phyloP scores from a whole-genome alignment of 2,113 vertebrate species.

The Pithys albifrons region DNA sequence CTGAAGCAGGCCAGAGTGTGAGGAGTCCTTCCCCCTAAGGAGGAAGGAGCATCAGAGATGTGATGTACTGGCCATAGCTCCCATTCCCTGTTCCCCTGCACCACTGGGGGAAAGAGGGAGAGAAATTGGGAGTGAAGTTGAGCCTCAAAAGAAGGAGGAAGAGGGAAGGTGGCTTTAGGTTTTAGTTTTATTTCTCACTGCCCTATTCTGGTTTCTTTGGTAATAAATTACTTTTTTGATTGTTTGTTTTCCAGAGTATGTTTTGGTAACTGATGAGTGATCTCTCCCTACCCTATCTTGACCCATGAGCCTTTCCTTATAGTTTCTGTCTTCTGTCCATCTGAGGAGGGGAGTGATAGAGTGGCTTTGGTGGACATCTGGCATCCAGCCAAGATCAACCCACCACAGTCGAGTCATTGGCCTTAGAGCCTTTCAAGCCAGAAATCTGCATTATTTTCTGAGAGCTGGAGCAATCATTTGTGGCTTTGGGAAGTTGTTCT shows the following conservation, averaged over 20 bases:
- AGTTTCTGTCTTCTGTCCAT: background rate
- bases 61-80: background rate
- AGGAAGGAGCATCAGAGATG: background rate
- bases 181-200: background rate
- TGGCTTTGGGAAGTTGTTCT: background rate
- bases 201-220: background rate
- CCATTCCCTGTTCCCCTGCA: background rate
- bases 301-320: background rate
- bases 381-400: background rate
- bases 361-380: background rate
- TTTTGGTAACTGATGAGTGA: background rate
- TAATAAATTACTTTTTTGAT: background rate
- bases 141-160: background rate
- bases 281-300: background rate
- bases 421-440: background rate
- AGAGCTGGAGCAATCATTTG: background rate
- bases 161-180: background rate
- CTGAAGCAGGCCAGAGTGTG: background rate
- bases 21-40: background rate
- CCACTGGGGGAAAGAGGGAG: background rate
- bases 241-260: background rate
- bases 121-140: background rate
- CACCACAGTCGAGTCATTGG: background rate
- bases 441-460: background rate
- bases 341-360: background rate